phyloP scores from a whole-genome alignment of 2,797 vertebrate species.

The Alauda arvensis region DNA sequence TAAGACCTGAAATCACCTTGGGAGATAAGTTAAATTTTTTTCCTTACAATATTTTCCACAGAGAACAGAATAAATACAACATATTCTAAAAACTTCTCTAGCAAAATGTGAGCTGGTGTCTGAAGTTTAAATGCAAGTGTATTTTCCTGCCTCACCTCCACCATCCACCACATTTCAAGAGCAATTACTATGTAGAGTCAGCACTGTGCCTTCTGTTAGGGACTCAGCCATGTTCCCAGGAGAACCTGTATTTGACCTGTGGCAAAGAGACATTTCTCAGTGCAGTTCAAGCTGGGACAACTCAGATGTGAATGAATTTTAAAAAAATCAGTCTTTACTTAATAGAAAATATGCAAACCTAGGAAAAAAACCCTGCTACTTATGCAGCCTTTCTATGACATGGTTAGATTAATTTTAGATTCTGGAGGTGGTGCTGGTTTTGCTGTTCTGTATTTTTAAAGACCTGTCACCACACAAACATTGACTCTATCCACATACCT shows the following conservation, averaged over 20 bases:
- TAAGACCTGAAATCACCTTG: neutral
- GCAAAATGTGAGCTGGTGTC: neutral
- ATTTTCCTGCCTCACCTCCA: neutral
- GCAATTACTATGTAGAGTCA: neutral
- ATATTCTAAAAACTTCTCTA: neutral
- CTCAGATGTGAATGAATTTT: neutral
- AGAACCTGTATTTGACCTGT: neutral
- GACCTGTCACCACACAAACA: neutral
- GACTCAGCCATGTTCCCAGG: neutral
- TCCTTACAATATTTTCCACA: neutral
- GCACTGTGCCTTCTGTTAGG: neutral
- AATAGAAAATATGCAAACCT: neutral
- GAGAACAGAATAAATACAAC: neutral
- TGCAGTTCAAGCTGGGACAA: conserved; percentile 4
- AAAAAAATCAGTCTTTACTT: neutral
- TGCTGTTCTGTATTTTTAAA: conserved; percentile 31
- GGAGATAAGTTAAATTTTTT: neutral
- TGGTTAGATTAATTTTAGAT: conserved; percentile 36
- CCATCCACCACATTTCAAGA: neutral
- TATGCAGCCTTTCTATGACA: conserved; percentile 4
- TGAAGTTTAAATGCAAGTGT: neutral
- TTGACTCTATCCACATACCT: neutral
- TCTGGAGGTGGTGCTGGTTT: conserved; percentile 43
- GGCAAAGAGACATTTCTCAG: neutral
- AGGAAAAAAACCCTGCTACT: neutral